Conservation (phyloP, 2,888 invertebrate species). For the Eudemis profundana region DNA sequence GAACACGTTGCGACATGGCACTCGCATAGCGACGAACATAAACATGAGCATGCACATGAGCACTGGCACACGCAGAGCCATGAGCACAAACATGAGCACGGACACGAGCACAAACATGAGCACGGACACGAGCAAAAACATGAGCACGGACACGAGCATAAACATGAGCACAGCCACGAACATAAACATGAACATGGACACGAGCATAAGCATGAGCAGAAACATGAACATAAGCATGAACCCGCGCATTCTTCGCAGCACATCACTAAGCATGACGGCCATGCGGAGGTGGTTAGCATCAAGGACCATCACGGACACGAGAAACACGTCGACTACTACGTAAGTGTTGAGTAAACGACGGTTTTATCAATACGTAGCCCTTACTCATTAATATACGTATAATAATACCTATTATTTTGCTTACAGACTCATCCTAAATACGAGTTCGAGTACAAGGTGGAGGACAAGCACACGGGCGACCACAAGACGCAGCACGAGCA, state of each 20-base stretch:
- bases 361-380: too few relatives aligned
- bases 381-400: not conserved
- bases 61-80: not conserved
- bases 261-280: slow-evolving; percentile 68
- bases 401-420: not conserved
- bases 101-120: slow-evolving; percentile 15
- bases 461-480: slow-evolving; percentile 81
- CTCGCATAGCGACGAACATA: slow-evolving; percentile 3
- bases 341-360: slow-evolving; percentile 49
- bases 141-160: slow-evolving; percentile 18
- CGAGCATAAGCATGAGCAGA: not conserved
- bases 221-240: slow-evolving; percentile 36
- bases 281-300: slow-evolving; percentile 59
- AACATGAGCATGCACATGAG: slow-evolving; percentile 8
- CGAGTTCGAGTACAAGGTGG: slow-evolving; percentile 68
- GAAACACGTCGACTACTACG: slow-evolving; percentile 57
- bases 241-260: slow-evolving; percentile 69
- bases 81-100: not conserved
- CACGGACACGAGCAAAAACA: slow-evolving; percentile 56
- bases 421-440: slow-evolving; percentile 68
- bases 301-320: slow-evolving; percentile 56
- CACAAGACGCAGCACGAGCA: slow-evolving; percentile 77
- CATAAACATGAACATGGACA: slow-evolving; percentile 15
- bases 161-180: slow-evolving; percentile 3
- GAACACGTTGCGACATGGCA: not conserved